Base-by-base conservation (phyloP, 1,140 invertebrate species). In the Drosophila erecta region DNA sequence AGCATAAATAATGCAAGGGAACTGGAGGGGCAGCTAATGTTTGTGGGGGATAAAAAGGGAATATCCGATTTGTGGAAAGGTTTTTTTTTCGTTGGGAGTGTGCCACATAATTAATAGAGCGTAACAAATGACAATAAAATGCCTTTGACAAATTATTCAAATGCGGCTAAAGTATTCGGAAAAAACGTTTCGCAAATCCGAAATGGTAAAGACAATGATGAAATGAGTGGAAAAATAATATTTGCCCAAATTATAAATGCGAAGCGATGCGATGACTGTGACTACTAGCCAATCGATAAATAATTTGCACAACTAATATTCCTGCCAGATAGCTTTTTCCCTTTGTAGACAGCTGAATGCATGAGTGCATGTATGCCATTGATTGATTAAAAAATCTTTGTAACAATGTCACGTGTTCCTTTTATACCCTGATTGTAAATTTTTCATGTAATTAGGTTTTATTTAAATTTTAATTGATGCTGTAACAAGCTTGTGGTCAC, bases 21-120 rank as follows among this genome's bases (percentile, higher is more conserved):
- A 10, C 8, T 3, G 24, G 37, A 8, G 38, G 0, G n/a, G 44
- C 43, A 24, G 8, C 11, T 17, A 40, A 40, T 27, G 24, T 11
- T 5, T 11, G 56, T 17, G 3, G 27, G 0, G 14, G n/a, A 17
- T 37, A 6, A 8, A n/a, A 50, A 14, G 12, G 35, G 17, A 27
- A 33, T 27, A 64, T 47, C 27, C 24, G 50, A 54, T 44, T 47
- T 27, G 35, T 37, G 17, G 62, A 17, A 14, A 33, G 47, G 33
- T 12, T 30, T 49, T 62, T 17, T 50, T 61, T 44, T 20, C 4
- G 20, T 15, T 77, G 62, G 69, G 33, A 62, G 24, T 49, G 66
- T 51, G 62, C 46, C 81, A 86, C 78, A 85, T 81, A 86, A 85
- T 85, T 85, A 85, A 86, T 81, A 81, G 81, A 81, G 67, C 81